These are phyloP conservation scores for Leptopilina drosophilae DNA, from an alignment of 2,888 invertebrate species.

Conservation along the genomic window DNA sequence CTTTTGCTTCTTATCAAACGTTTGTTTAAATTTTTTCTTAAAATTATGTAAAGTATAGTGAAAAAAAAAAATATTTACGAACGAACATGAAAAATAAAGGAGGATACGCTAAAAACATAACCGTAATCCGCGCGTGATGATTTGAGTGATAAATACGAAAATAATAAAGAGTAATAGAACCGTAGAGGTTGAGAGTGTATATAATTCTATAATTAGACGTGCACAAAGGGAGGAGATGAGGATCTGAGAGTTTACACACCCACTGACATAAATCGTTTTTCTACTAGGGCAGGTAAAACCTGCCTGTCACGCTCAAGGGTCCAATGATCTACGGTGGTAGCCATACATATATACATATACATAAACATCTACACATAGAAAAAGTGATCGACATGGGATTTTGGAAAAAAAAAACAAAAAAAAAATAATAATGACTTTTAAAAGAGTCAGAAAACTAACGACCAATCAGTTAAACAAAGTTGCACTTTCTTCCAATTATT, in stretches of 20 bases:
- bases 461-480: slow-evolving; percentile 3
- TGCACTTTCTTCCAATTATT: too few species aligned
- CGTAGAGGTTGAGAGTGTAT: not conserved
- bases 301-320: slow-evolving; percentile 33
- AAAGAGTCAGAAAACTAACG: slow-evolving; percentile 13
- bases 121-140: not conserved
- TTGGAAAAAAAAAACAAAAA: slow-evolving; percentile 23
- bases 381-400: slow-evolving; percentile 39
- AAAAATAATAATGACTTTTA: slow-evolving; percentile 33
- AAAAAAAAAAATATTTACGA: too few species aligned
- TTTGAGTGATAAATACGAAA: slow-evolving; percentile 4
- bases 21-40: too few species aligned
- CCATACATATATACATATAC: too few species aligned
- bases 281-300: slow-evolving; percentile 35
- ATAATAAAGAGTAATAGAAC: slow-evolving; percentile 29
- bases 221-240: slow-evolving; percentile 28
- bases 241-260: slow-evolving; percentile 34
- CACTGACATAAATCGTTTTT: slow-evolving; percentile 39
- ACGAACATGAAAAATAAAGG: too few species aligned
- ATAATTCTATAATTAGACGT: slow-evolving; percentile 36
- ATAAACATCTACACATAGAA: not conserved
- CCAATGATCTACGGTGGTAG: slow-evolving; percentile 31
- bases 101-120: not conserved
- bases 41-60: too few species aligned
- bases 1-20: too few species aligned